Percentiles rank a stretch among this genome's conserved stretches.
Conservation (phyloP, 2,888 invertebrate species). For the Adelphocoris suturalis region DNA sequence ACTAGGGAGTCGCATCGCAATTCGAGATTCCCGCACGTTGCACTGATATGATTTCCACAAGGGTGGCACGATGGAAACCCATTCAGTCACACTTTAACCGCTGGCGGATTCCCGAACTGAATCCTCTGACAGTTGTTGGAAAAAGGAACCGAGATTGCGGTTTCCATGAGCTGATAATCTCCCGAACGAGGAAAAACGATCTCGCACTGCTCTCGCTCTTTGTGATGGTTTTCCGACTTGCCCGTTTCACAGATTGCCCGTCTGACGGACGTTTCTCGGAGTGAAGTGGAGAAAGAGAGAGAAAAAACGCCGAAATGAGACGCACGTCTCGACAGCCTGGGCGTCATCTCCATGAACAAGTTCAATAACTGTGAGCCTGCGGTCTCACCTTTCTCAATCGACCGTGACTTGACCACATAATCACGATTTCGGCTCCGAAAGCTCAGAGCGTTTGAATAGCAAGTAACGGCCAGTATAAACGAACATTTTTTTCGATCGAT, state of each 20-base stretch:
- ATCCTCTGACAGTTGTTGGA: not conserved
- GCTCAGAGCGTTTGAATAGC: constrained; percentile 49
- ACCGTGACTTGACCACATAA: constrained; percentile 61
- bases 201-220: constrained; percentile 3
- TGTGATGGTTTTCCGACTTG: constrained; percentile 14
- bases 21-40: too few relatives aligned
- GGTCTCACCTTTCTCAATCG: constrained; percentile 26
- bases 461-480: constrained; percentile 39
- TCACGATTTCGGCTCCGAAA: constrained; percentile 47
- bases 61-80: not conserved
- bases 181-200: constrained; percentile 3
- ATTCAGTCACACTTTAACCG: not conserved
- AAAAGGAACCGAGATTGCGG: not conserved
- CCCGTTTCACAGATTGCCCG: not conserved
- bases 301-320: constrained; percentile 37
- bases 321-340: constrained; percentile 45
- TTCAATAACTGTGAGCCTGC: constrained; percentile 54
- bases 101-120: not conserved
- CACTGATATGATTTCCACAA: too few relatives aligned
- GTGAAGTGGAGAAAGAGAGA: not conserved
- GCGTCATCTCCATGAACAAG: constrained; percentile 48
- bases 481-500: not conserved
- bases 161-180: not conserved
- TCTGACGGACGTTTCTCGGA: constrained; percentile 21
- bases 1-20: too few relatives aligned